These are phyloP conservation scores for Lepisosteus osseus DNA, from an alignment of 2,113 vertebrate genomes.

Conservation along the genomic window DNA sequence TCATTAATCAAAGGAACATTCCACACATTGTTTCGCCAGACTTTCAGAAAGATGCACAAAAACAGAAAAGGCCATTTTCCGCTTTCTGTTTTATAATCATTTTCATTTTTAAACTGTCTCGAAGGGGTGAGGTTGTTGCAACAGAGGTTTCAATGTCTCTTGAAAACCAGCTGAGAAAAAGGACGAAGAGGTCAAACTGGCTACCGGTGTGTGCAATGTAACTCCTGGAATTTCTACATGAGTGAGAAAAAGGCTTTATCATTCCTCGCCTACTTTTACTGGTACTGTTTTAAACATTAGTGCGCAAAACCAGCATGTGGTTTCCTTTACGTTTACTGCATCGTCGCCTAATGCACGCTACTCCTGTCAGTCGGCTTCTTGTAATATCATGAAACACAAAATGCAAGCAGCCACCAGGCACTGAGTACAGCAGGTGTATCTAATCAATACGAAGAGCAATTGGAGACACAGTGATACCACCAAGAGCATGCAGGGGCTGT, in stretches of 20 bases:
- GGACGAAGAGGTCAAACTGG: background rate
- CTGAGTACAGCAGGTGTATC: slow-evolving; percentile 23
- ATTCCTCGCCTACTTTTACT: background rate
- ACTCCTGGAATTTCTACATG: background rate
- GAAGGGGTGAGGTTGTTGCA: too few relatives aligned
- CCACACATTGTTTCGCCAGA: too few relatives aligned
- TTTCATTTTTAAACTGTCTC: too few relatives aligned
- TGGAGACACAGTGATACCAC: slow-evolving; percentile 2
- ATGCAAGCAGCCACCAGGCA: background rate
- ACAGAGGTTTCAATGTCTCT: too few relatives aligned
- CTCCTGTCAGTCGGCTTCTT: too few relatives aligned
- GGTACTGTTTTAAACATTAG: slow-evolving; percentile 3
- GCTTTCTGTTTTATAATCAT: background rate
- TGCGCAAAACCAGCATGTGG: background rate
- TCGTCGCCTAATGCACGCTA: background rate
- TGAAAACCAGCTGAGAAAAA: too few relatives aligned
- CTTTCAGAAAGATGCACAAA: background rate
- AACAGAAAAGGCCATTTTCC: background rate
- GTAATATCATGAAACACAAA: background rate
- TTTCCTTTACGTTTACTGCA: background rate
- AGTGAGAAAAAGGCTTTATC: background rate
- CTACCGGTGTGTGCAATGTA: background rate
- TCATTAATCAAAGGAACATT: too few relatives aligned
- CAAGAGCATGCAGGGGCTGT: background rate
- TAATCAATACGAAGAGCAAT: slow-evolving; percentile 29